Conservation (phyloP, 2,888 invertebrate species). For the Chrysopilus asiliformis region DNA sequence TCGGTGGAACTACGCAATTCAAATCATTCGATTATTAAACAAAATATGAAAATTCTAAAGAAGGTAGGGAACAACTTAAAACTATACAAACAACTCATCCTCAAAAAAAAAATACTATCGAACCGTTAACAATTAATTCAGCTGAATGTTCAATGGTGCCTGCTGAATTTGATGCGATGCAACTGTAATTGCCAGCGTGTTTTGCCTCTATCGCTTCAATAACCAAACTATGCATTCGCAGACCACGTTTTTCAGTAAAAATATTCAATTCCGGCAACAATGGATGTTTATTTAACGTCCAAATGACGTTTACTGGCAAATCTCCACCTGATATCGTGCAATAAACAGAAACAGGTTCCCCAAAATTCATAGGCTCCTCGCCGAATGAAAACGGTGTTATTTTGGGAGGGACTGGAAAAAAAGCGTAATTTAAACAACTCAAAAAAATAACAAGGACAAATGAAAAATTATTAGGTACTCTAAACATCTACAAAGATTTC, state of each 20-base stretch:
- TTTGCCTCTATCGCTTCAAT: slow-evolving; percentile 43
- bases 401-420: slow-evolving; percentile 44
- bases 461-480: no score
- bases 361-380: slow-evolving; percentile 40
- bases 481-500: no score
- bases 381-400: slow-evolving; percentile 44
- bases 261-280: slow-evolving; percentile 24
- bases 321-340: slow-evolving; percentile 47
- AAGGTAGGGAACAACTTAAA: not conserved
- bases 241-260: slow-evolving; percentile 23
- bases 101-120: not conserved
- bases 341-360: slow-evolving; percentile 41
- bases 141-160: slow-evolving; percentile 39
- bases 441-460: no score
- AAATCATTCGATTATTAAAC: no score
- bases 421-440: no score
- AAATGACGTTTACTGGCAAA: slow-evolving; percentile 47
- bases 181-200: slow-evolving; percentile 44
- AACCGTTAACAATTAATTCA: slow-evolving; percentile 23
- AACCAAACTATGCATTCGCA: slow-evolving; percentile 39
- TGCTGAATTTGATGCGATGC: slow-evolving; percentile 43
- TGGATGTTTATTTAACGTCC: slow-evolving; percentile 39
- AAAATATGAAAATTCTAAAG: no score
- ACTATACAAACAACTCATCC: not conserved
- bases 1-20: slow-evolving; percentile 10